These are phyloP conservation scores for Lagodon rhomboides DNA, from an alignment of 2,797 vertebrate species.

Conservation along the genomic window DNA sequence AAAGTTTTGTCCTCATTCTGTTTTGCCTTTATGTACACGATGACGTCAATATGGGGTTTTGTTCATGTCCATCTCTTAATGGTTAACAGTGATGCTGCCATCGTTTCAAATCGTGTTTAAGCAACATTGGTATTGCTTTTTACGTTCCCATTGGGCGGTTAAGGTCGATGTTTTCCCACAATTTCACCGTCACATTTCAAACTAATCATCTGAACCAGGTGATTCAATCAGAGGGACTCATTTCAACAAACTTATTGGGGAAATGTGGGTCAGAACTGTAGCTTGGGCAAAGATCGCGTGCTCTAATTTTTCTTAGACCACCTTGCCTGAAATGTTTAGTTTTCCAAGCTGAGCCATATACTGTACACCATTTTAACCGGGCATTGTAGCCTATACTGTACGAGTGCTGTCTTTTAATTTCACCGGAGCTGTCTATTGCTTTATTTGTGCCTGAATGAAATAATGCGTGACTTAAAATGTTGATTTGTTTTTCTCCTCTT, in stretches of 20 bases:
- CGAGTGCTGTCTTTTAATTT: constrained; percentile 63
- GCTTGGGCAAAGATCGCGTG: constrained; percentile 71
- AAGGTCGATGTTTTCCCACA: background rate
- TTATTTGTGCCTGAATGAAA: constrained; percentile 77
- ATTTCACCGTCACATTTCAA: constrained; percentile 57
- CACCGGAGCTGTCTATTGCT: constrained; percentile 65
- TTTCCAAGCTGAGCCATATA: constrained; percentile 79
- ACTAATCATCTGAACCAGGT: constrained; percentile 23
- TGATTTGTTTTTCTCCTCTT: constrained; percentile 48
- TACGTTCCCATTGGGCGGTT: constrained; percentile 18
- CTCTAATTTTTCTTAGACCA: constrained; percentile 62
- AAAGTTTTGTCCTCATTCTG: constrained; percentile 43
- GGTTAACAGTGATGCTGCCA: constrained; percentile 25
- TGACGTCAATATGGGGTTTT: constrained; percentile 35
- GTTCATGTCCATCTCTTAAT: constrained; percentile 32
- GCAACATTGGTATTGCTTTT: background rate
- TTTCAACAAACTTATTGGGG: constrained; percentile 31
- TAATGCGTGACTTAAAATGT: constrained; percentile 60
- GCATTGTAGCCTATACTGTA: constrained; percentile 75
- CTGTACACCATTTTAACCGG: constrained; percentile 69
- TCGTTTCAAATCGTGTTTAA: constrained; percentile 26
- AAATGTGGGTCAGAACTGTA: constrained; percentile 57
- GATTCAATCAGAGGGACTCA: constrained; percentile 5
- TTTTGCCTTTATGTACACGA: constrained; percentile 34
- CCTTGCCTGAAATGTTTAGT: constrained; percentile 58